phyloP scores from a whole-genome alignment of 1,140 invertebrate species.

The Lethrus apterus region DNA sequence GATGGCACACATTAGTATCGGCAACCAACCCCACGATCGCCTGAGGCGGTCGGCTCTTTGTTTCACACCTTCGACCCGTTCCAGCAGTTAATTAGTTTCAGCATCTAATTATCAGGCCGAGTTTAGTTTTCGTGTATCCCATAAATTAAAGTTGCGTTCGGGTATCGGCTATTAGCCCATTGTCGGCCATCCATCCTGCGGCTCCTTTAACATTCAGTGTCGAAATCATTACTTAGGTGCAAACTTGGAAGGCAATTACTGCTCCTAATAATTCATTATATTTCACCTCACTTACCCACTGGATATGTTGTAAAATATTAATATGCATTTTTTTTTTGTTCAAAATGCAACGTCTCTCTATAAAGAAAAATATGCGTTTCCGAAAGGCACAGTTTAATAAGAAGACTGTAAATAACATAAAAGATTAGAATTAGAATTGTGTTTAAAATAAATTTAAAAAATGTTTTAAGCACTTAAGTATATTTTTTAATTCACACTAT shows the following conservation, averaged over 20 bases:
- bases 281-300: constrained; percentile 5
- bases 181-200: constrained; percentile 30
- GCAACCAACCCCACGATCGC: background rate
- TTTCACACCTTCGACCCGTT: constrained; percentile 39
- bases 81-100: constrained; percentile 42
- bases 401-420: too few relatives aligned
- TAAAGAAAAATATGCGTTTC: too few relatives aligned
- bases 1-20: background rate
- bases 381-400: too few relatives aligned
- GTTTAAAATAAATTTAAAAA: too few relatives aligned
- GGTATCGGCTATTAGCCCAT: constrained; percentile 29
- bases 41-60: constrained; percentile 33
- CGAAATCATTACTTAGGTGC: constrained; percentile 45
- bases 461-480: too few relatives aligned
- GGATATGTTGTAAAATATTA: too few relatives aligned
- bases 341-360: too few relatives aligned
- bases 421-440: too few relatives aligned
- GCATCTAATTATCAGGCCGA: constrained; percentile 40
- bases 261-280: constrained; percentile 38
- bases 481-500: too few relatives aligned
- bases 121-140: constrained; percentile 38
- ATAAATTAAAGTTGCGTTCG: constrained; percentile 34
- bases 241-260: constrained; percentile 41
- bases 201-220: constrained; percentile 41
- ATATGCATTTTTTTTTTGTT: too few relatives aligned